phyloP scores from a whole-genome alignment of 2,113 vertebrate species.

The Gambusia holbrooki region DNA sequence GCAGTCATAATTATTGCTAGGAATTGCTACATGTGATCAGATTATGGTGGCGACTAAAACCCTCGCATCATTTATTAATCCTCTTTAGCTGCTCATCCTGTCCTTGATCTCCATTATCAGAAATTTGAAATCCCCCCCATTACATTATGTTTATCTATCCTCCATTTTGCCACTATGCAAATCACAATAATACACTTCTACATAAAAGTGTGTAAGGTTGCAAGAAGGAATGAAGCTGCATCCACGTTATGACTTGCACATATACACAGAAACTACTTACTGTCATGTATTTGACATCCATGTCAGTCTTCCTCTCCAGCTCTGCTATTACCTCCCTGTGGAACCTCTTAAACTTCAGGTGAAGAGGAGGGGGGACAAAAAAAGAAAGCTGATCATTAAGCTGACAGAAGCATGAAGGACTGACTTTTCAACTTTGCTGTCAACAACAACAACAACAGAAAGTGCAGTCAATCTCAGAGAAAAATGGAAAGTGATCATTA shows the following conservation, averaged over 20 bases:
- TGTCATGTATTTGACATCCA: slow-evolving; percentile 98
- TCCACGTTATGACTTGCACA: background rate
- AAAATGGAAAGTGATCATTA: slow-evolving; percentile 32
- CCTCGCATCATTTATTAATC: background rate
- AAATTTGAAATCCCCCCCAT: background rate
- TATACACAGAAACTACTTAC: slow-evolving; percentile 82
- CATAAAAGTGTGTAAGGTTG: background rate
- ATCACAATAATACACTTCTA: background rate
- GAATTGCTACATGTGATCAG: background rate
- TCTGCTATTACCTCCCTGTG: slow-evolving; percentile 94
- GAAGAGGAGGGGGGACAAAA: slow-evolving; percentile 15
- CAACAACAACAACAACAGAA: slow-evolving; percentile 23
- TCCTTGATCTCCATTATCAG: background rate
- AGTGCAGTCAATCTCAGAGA: slow-evolving; percentile 25
- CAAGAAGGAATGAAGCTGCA: background rate
- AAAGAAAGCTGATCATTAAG: slow-evolving; percentile 47
- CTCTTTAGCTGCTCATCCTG: background rate
- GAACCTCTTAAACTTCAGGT: slow-evolving; percentile 90
- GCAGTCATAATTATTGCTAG: background rate
- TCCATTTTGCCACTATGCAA: background rate
- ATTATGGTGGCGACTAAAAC: slow-evolving; percentile 1
- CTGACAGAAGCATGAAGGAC: slow-evolving; percentile 4
- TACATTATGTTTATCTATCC: background rate
- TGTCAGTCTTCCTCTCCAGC: slow-evolving; percentile 94
- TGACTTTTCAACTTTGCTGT: slow-evolving; percentile 36